Evolutionary conservation across 2,888 invertebrate genomes (phyloP), one percentile per base, ranked within the genome.

Genomic region (Stenodema calcarata): DNA sequence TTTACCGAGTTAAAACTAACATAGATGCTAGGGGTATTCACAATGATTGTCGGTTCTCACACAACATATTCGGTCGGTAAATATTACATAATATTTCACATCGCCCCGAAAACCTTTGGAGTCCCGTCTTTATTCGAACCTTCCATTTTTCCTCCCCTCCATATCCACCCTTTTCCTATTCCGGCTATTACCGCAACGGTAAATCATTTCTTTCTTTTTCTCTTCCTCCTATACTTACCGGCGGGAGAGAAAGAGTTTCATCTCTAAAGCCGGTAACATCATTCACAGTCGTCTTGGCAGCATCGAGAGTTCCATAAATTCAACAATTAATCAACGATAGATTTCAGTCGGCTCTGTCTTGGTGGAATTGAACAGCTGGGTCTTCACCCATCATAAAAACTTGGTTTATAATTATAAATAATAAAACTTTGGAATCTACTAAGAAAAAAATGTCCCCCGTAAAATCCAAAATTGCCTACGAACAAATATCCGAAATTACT

Each of bases 101-200:
- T n/a, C 11, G 28, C 23, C 9, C 73, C 30, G 73, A 73, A 73
- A 41, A 35, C 35, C 73, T 35, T 41, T 35, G 3, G 14, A 78
- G 78, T 44, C 44, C 78, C 78, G 78, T 23, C 44, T 23, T 44
- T 35, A 42, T 14, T 44, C 42, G 23, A 28, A 30, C 44, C 47
- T 78, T n/a, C 18, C 73, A 30, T 41, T 41, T 27, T 73, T 73
- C 73, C 73, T 30, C 16, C 18, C 4, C 73, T 73, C 69, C n/a
- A 16, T 18, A 27, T 69, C 69, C 4, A 3, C 28, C 50, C 62
- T 62, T 27, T 18, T 54, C 73, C 27, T 44, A 27, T 78, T n/a
- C 47, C 78, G 78, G 78, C 44, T 78, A 78, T 78, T 78, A 78
- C 78, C 44, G 18, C 44, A 16, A 42, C 78, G 42, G 78, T 78